These are phyloP conservation scores for Bombus soroeensis DNA, from an alignment of 1,140 invertebrate genomes.

Conservation along the genomic window DNA sequence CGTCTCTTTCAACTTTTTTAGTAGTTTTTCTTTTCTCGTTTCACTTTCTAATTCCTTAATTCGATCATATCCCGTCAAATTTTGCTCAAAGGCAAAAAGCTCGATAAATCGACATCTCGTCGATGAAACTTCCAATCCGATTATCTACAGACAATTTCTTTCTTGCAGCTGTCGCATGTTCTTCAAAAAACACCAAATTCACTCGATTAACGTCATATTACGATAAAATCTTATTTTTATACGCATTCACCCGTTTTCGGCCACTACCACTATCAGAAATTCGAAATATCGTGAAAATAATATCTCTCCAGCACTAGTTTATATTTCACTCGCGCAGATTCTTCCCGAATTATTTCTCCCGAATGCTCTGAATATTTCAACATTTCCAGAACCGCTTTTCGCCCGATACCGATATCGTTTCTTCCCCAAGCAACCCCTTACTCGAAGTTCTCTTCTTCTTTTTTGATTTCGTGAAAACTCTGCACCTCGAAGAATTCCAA, in stretches of 20 bases:
- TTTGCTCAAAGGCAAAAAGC: constrained; percentile 20
- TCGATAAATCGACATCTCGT: constrained; percentile 20
- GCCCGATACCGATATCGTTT: background rate
- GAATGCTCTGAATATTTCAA: background rate
- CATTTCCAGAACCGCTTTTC: background rate
- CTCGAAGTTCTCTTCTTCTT: background rate
- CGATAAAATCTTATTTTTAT: background rate
- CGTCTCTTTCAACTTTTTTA: background rate
- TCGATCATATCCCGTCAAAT: constrained; percentile 34
- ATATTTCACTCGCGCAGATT: background rate
- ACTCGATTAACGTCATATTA: background rate
- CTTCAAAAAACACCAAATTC: background rate
- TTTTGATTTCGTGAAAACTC: constrained; percentile 33
- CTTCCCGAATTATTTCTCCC: background rate
- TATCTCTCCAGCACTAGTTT: background rate
- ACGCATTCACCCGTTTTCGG: too few relatives aligned
- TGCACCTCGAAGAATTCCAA: background rate
- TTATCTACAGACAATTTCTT: background rate
- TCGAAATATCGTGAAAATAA: background rate
- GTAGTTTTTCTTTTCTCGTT: background rate
- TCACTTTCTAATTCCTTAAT: constrained; percentile 15
- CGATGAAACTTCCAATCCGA: background rate
- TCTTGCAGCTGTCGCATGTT: too few relatives aligned
- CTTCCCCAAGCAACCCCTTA: background rate
- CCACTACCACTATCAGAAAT: background rate